Base-by-base conservation (phyloP, 2,888 invertebrate genomes). In the Hirtodrosophila cameraria region DNA sequence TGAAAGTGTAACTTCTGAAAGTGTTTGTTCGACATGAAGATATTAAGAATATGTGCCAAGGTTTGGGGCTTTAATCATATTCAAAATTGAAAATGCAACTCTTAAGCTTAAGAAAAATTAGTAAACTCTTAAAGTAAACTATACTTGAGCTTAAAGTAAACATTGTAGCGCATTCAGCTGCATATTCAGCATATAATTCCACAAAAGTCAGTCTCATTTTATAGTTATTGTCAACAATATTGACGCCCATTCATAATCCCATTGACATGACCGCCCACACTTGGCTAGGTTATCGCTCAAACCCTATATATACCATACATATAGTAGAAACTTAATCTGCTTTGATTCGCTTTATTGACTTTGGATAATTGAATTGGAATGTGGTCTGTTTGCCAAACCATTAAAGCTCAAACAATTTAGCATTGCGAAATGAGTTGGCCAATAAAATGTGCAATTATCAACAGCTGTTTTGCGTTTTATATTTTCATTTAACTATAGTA, bases 281-380 rank as follows among this genome's bases (percentile, higher is more conserved):
- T 23, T 20, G 23, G 23, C 20, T 2, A 11, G 12, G 2, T 11
- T 39, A 0, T 18, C 12, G 27, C 7, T 0, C n/a, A 39, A 20
- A 5, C n/a, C 9, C 8, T 16, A 41, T 28, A 31, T 16, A 23
- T 18, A 12, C n/a, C n/a, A 7, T 16, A 39, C 36, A 18, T 25
- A 16, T n/a, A 8, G 27, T n/a, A 35, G 6, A 43, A 59, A 45
- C 33, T 50, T 75, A 71, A 82, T 71, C 83, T 43, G 18, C 60
- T 63, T 71, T 75, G 58, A 81, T 58, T 36, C 43, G 59, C 54
- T 54, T 62, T 65, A 82, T 69, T 72, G 69, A 69, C 49, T 62
- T 72, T 79, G 65, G 65, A 82, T 66, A 62, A 58, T 72, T 75
- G 58, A 85, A 82, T 82, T 82, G 50, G 69, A 78, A 62, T 75